These are phyloP conservation scores for Phaenicophaeus curvirostris DNA, from an alignment of 2,797 vertebrate species.

Conservation along the genomic window DNA sequence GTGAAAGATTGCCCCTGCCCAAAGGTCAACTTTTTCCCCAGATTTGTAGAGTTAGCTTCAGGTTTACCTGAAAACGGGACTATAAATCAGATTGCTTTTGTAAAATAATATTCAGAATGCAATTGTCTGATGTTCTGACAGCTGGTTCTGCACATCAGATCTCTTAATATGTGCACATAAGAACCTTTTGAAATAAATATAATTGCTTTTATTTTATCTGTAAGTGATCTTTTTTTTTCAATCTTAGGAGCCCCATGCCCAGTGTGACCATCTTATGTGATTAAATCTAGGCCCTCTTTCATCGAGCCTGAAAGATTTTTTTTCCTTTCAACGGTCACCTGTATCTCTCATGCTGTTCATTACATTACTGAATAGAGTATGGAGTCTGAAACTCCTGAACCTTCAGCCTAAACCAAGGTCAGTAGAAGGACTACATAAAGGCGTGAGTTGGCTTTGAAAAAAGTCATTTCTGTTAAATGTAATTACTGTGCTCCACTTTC, in stretches of 20 bases:
- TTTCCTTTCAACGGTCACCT: background rate
- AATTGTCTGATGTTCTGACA: background rate
- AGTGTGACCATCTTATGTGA: fast-evolving
- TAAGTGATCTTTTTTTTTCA: background rate
- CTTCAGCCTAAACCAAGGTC: background rate
- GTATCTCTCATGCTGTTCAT: background rate
- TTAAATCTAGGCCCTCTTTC: background rate
- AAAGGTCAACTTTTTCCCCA: background rate
- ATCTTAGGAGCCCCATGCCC: background rate
- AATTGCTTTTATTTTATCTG: background rate
- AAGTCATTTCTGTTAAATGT: background rate
- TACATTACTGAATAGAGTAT: background rate
- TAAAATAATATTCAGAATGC: background rate
- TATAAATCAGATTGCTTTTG: background rate
- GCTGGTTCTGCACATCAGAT: background rate
- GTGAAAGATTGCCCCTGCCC: background rate
- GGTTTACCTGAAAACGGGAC: background rate
- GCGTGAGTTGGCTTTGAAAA: background rate
- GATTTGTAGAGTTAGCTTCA: background rate
- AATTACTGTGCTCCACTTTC: background rate
- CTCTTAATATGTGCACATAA: background rate
- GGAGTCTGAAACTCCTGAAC: background rate
- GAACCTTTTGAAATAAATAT: background rate
- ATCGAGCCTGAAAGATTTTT: background rate
- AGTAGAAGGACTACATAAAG: background rate